Evolutionary conservation across 2,888 invertebrate genomes (phyloP), one percentile per base, ranked within the genome.

Genomic region (Diarsia rubi): DNA sequence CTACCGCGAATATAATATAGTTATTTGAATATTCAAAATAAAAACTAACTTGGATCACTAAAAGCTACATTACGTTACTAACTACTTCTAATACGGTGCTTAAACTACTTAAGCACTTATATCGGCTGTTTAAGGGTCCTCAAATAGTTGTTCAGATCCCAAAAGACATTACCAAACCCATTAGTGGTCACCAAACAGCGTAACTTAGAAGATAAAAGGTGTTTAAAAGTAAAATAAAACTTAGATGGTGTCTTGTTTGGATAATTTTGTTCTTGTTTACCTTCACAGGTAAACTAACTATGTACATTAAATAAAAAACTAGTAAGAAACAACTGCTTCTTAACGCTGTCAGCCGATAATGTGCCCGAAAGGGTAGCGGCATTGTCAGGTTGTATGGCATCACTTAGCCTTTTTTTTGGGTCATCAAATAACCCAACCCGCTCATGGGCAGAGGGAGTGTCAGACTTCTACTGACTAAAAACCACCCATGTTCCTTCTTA

Each of bases 151-250:
- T 52, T 68, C 6, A 65, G 64, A 44, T 9, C 44, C 69, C 14
- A 49, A 62, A 70, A 79, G 49, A 52, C 73, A 27, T 80, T 74
- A 68, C 44, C 9, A 0, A 37, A 19, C 19, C 54, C 57, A 69
- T 74, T 65, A 83, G 80, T 21, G 83, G 67, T 65, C 59, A 57
- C 65, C 42, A n/a, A 81, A 79, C 1, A 45, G 70, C 37, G 12
- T 12, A 64, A 74, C 67, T 81, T 74, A 73, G 54, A 42, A 68
- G 64, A 45, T 80, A 70, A 68, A 37, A 63, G 44, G 63, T 69
- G 24, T 67, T 69, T 42, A 42, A n/a, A 62, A 62, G 62, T 60
- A 57, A 64, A 69, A 80, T 44, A 62, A 64, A 52, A 45, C 19
- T 63, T 80, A 24, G n/a, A 2, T 64, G 52, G 27, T 63, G 57